phyloP scores from a whole-genome alignment of 2,113 vertebrate species.

The Numida meleagris region DNA sequence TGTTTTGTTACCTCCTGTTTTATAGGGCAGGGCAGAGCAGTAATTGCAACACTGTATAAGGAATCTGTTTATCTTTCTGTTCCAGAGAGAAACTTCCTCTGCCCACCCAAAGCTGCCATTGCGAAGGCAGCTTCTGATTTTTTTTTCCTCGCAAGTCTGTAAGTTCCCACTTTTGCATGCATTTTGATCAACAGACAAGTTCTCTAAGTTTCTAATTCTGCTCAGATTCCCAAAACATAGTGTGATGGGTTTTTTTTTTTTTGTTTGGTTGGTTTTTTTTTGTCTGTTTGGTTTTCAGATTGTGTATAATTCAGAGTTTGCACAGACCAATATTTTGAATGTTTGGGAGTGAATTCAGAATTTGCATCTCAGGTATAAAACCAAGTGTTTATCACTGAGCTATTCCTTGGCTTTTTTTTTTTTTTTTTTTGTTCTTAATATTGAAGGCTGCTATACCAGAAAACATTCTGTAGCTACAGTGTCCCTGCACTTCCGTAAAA shows the following conservation, averaged over 20 bases:
- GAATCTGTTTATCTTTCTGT: neutral
- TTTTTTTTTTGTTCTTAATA: too few species aligned
- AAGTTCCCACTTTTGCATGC: neutral
- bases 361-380: neutral
- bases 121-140: neutral
- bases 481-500: constrained; percentile 19
- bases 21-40: neutral
- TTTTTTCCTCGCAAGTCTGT: neutral
- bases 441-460: neutral
- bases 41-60: neutral
- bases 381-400: neutral
- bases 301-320: neutral
- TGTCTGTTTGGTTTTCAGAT: neutral
- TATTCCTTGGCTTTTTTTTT: neutral
- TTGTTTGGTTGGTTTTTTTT: neutral
- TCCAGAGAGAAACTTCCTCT: neutral
- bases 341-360: neutral
- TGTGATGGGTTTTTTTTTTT: too few species aligned
- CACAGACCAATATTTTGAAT: neutral
- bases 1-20: neutral
- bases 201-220: neutral
- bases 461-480: neutral
- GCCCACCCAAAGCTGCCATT: neutral
- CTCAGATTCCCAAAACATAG: neutral
- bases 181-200: neutral